Base-by-base conservation (phyloP, 2,888 invertebrate genomes). In the Rhamphomyia laevipes region DNA sequence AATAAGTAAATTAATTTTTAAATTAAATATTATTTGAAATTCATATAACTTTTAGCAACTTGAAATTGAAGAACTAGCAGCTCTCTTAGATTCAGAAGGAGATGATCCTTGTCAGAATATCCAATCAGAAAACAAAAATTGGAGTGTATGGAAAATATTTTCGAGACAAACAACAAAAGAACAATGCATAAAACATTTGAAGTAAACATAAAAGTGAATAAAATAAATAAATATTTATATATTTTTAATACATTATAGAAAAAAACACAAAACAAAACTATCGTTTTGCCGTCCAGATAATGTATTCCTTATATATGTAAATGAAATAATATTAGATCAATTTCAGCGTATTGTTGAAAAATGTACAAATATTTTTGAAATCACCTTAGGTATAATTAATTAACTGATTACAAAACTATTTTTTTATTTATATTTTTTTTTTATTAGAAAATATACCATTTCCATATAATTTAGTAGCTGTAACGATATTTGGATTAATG, bases 261-360 rank as follows among this genome's bases (percentile, higher is more conserved):
- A 63, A 49, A 52, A 63, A 1, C 56, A 56, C 27, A 61, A 59
- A 52, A 6, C 65, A 1, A 58, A 56, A 13, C 21, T 63, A 16
- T 54, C 55, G 0, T 63, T 56, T 50, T 68, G 68, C 45, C 59
- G 63, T 13, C 69, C 70, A 1, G 70, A 68, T 57, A 58, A 63
- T 31, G 68, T 69, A 1, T 47, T 66, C 3, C 40, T 65, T 11
- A 56, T 59, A 48, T 68, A 67, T 46, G 43, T 55, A 2, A 69
- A 63, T 52, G 61, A 67, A 16, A 53, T 66, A 45, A 63, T 67
- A 18, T 43, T 68, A 0, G 61, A 59, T 40, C 63, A 66, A 51
- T 51, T 68, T 11, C 54, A 64, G 45, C 50, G 60, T 18, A 13
- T 65, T 3, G 38, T 67, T 9, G 63, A 62, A 43, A 63, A 59